Base-by-base conservation (phyloP, 2,888 invertebrate species). In the Phasia obesa region DNA sequence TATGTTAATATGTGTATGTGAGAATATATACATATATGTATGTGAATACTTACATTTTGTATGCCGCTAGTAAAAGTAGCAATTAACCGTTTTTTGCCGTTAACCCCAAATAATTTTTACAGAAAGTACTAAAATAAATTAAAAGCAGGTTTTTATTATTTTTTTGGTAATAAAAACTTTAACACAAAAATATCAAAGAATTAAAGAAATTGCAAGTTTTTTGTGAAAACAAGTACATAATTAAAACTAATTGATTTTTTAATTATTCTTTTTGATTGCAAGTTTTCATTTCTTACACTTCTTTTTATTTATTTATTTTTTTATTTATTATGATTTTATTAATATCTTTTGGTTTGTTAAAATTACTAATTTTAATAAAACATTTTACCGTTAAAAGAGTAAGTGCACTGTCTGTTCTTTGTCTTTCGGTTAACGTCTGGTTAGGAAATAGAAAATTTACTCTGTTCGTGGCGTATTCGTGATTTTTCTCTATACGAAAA, bases 401-500 rank as follows among this genome's bases (percentile, higher is more conserved):
- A 42, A 70, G 57, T 73, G 57, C 80, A 64, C 84, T 81, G 76
- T 76, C 67, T 62, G 70, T 67, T 83, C 75, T 84, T 84, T 76
- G 84, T 84, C 60, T 84, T 73, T 84, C 71, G 67, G 71, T 73
- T 57, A 65, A 67, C 74, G 81, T 81, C 81, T 84, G 84, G 67
- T 51, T 69, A 47, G 76, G 27, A 81, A 85, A 82, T 85, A 79
- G 80, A 71, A 82, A 77, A 75, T 77, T 77, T 83, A 59, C 57
- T 71, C 62, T 77, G 80, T 75, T 75, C 77, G 79, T 76, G 64
- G 64, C 70, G 35, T 60, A 70, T 65, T 82, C 70, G 80, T 76
- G 65, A 81, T 81, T 83, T 86, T 85, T 87, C 87, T 86, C 87
- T 86, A 86, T 85, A 87, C 85, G 86, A 85, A 89, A 89, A 89